These are phyloP conservation scores for Oncopodura yosiiana DNA, from an alignment of 1,140 invertebrate genomes.

Conservation along the genomic window DNA sequence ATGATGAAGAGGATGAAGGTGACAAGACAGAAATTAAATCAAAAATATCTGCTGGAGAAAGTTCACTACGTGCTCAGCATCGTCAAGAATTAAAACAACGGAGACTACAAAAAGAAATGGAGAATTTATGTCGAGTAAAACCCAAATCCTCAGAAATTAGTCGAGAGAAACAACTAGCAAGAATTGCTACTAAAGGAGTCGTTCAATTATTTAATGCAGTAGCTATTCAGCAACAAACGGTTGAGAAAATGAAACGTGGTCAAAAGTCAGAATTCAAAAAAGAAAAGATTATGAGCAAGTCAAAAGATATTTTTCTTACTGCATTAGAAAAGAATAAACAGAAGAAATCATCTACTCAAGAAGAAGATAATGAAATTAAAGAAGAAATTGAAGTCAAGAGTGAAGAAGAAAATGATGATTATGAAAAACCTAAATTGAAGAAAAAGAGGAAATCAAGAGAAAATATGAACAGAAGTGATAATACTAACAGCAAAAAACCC, in stretches of 20 bases:
- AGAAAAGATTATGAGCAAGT: constrained; percentile 62
- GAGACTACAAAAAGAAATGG: constrained; percentile 48
- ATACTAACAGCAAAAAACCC: constrained; percentile 30
- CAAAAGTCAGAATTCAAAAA: constrained; percentile 67
- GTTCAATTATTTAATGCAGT: constrained; percentile 88
- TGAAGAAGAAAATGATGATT: constrained; percentile 38
- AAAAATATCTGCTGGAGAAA: no score
- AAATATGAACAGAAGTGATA: background rate
- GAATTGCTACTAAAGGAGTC: constrained; percentile 77
- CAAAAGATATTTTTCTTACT: constrained; percentile 30
- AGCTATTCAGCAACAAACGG: constrained; percentile 65
- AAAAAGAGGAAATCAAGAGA: constrained; percentile 4
- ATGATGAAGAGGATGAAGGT: no score
- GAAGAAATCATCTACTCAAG: constrained; percentile 45
- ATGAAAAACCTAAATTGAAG: constrained; percentile 45
- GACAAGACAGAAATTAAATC: no score
- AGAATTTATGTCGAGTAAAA: constrained; percentile 54
- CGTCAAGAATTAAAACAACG: constrained; percentile 12
- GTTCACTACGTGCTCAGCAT: constrained; percentile 31
- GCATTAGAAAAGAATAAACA: constrained; percentile 24
- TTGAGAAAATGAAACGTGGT: constrained; percentile 59
- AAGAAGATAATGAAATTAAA: constrained; percentile 42
- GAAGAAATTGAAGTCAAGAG: constrained; percentile 38
- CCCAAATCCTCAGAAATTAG: constrained; percentile 55
- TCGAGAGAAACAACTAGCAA: constrained; percentile 60